These are phyloP conservation scores for Hippopotamyrus pictus DNA, from an alignment of 2,797 vertebrate genomes.

Conservation along the genomic window DNA sequence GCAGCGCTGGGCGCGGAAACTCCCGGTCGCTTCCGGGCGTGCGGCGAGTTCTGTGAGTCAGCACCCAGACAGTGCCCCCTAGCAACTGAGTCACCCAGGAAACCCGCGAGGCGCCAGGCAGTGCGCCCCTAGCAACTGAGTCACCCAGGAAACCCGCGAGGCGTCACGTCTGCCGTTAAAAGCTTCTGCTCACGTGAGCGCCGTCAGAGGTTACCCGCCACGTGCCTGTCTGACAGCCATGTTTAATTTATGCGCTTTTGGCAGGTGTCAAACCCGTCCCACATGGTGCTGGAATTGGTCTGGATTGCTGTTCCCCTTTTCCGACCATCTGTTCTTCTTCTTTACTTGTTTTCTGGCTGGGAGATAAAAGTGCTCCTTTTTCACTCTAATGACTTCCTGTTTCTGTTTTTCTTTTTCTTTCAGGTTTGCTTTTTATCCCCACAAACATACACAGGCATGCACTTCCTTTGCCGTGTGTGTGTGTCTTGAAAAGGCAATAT, in stretches of 20 bases:
- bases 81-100: not conserved
- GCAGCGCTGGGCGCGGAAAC: not conserved
- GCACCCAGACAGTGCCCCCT: not conserved
- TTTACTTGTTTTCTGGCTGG: constrained; percentile 6
- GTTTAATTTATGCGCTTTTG: constrained; percentile 21
- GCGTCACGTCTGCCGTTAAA: not conserved
- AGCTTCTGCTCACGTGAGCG: not conserved
- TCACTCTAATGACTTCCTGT: not conserved
- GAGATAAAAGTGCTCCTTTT: constrained; percentile 7
- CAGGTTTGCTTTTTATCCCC: not conserved
- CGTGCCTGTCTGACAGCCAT: constrained; percentile 1
- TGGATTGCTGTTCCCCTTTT: constrained; percentile 11
- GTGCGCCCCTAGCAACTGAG: not conserved
- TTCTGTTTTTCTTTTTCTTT: constrained; percentile 4
- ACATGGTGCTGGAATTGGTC: not conserved
- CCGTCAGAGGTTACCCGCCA: not conserved
- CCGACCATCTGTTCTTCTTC: constrained; percentile 19
- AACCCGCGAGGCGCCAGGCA: not conserved
- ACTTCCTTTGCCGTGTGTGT: too few relatives aligned
- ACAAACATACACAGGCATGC: not conserved
- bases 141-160: not conserved
- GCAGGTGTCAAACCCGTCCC: constrained; percentile 11
- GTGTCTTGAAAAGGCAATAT: not conserved
- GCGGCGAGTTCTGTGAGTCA: not conserved
- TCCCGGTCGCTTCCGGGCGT: not conserved